Percentiles rank a stretch among this genome's conserved stretches.
These are phyloP conservation scores for Anoplophora glabripennis DNA, from an alignment of 1,140 invertebrate genomes.

Conservation along the genomic window DNA sequence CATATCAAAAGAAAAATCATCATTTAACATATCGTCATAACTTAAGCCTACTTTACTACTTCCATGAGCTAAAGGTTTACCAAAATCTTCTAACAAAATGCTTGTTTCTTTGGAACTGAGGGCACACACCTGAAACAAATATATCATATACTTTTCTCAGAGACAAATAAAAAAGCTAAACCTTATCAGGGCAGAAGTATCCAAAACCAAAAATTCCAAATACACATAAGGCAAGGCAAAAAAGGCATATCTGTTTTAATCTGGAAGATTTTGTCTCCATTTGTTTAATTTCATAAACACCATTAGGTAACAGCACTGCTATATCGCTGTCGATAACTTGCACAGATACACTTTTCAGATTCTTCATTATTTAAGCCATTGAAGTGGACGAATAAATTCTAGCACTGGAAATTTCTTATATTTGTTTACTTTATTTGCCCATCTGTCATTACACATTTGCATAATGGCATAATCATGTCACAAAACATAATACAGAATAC, in stretches of 20 bases:
- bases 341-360: slow-evolving; percentile 68
- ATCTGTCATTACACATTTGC: too few relatives aligned
- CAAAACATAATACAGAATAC: too few relatives aligned
- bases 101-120: slow-evolving; percentile 62
- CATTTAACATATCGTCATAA: slow-evolving; percentile 80
- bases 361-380: slow-evolving; percentile 47
- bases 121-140: slow-evolving; percentile 60
- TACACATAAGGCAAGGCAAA: slow-evolving; percentile 73
- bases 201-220: slow-evolving; percentile 82
- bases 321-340: slow-evolving; percentile 73
- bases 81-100: slow-evolving; percentile 55
- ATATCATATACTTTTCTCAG: neutral
- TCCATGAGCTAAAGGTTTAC: slow-evolving; percentile 55
- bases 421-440: slow-evolving; percentile 6
- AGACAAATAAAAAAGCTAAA: slow-evolving; percentile 29
- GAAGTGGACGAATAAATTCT: neutral
- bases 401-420: neutral
- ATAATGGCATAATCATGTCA: too few relatives aligned
- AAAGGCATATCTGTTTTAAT: slow-evolving; percentile 70
- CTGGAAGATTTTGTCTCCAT: slow-evolving; percentile 69
- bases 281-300: slow-evolving; percentile 72
- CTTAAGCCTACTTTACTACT: slow-evolving; percentile 59
- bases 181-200: slow-evolving; percentile 84
- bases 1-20: slow-evolving; percentile 85
- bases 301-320: slow-evolving; percentile 63